These are phyloP conservation scores for Agrochola lota DNA, from an alignment of 2,888 invertebrate species.

Conservation along the genomic window DNA sequence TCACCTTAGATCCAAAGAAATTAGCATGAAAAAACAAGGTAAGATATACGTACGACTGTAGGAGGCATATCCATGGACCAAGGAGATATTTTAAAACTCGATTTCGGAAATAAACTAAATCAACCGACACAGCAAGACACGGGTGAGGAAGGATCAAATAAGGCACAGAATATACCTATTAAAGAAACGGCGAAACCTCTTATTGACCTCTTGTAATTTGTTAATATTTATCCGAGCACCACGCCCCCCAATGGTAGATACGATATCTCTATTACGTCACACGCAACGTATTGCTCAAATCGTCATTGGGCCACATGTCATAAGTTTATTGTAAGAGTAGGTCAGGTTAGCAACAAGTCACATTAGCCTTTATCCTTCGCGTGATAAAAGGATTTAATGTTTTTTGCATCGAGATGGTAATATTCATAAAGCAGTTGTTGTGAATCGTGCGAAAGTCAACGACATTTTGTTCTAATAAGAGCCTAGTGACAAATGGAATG, in stretches of 20 bases:
- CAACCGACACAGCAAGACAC: not conserved
- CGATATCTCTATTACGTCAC: slow-evolving; percentile 70
- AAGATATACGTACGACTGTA: not conserved
- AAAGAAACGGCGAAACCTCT: slow-evolving; percentile 1
- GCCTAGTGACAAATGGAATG: slow-evolving; percentile 67
- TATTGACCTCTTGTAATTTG: slow-evolving; percentile 11
- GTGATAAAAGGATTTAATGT: slow-evolving; percentile 31
- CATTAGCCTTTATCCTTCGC: slow-evolving; percentile 44
- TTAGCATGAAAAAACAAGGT: no score
- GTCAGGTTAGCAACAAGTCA: slow-evolving; percentile 71
- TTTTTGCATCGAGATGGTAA: slow-evolving; percentile 42
- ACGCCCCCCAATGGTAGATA: slow-evolving; percentile 54
- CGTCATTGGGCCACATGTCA: slow-evolving; percentile 76
- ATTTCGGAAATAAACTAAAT: slow-evolving; percentile 1
- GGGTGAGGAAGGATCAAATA: not conserved
- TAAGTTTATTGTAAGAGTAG: slow-evolving; percentile 74
- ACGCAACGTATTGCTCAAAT: slow-evolving; percentile 72
- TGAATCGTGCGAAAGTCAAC: slow-evolving; percentile 66
- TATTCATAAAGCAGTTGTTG: slow-evolving; percentile 33
- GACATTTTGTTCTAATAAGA: slow-evolving; percentile 70
- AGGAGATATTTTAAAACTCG: not conserved
- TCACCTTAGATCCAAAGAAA: not conserved
- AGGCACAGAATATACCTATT: not conserved
- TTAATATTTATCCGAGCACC: slow-evolving; percentile 46
- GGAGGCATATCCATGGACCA: not conserved